Conservation (phyloP, 2,797 vertebrate genomes). For the Trachurus trachurus region DNA sequence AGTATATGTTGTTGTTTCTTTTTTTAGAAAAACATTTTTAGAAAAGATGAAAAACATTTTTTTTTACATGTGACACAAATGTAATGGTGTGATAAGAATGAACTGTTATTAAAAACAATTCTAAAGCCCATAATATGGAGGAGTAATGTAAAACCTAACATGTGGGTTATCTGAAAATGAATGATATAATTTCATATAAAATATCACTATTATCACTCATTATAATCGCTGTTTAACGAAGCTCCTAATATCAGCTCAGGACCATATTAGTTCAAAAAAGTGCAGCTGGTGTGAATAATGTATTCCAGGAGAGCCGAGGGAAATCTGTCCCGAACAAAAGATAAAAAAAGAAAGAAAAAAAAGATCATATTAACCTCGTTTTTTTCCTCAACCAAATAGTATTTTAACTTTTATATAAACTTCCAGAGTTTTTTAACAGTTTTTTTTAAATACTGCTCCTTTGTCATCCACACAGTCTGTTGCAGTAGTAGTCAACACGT, state of each 20-base stretch:
- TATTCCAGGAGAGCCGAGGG: conserved; percentile 53
- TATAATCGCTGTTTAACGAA: conserved; percentile 51
- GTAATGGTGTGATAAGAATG: not conserved
- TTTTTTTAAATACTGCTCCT: conserved; percentile 38
- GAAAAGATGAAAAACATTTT: not conserved
- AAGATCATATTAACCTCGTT: conserved; percentile 41
- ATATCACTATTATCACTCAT: conserved; percentile 47
- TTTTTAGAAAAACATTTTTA: not conserved
- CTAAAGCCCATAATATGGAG: not conserved
- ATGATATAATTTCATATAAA: conserved; percentile 53
- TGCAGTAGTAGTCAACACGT: conserved; percentile 49
- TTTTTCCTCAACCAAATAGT: not conserved
- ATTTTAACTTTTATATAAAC: conserved; percentile 54
- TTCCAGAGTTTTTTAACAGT: conserved; percentile 33
- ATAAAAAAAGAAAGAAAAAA: conserved; percentile 20
- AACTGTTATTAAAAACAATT: not conserved
- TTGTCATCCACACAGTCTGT: conserved; percentile 35
- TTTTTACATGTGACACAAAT: not conserved
- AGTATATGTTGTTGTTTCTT: not conserved
- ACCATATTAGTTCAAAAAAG: conserved; percentile 49
- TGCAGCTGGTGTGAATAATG: conserved; percentile 61
- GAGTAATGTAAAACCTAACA: not conserved
- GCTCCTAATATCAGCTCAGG: conserved; percentile 49
- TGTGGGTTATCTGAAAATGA: conserved; percentile 42
- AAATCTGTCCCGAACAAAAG: conserved; percentile 49